These are phyloP conservation scores for Peribatodes rhomboidaria DNA, from an alignment of 2,888 invertebrate species.

Conservation along the genomic window DNA sequence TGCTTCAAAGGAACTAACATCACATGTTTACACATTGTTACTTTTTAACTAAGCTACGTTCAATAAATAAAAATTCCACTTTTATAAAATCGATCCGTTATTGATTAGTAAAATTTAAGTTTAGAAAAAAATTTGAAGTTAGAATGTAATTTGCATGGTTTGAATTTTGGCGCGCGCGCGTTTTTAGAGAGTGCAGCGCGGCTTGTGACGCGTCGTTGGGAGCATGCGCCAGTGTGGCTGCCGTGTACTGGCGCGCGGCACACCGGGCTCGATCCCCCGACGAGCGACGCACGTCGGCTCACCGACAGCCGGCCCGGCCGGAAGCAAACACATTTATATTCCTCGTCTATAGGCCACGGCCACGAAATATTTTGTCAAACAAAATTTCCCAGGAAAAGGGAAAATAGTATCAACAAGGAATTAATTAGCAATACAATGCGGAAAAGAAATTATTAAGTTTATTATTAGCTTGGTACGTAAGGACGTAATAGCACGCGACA, in stretches of 20 bases:
- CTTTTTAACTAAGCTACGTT: conserved; percentile 42
- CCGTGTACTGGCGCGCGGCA: conserved; percentile 13
- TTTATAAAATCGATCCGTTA: not conserved
- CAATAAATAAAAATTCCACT: not conserved
- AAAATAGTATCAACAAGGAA: not conserved
- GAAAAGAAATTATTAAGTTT: not conserved
- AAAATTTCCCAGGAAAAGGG: not conserved
- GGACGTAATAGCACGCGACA: not conserved
- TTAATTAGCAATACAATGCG: not conserved
- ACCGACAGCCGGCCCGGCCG: conserved; percentile 13
- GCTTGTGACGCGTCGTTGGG: conserved; percentile 17
- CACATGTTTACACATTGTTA: conserved; percentile 74
- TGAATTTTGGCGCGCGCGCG: conserved; percentile 30
- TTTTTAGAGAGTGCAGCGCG: conserved; percentile 24
- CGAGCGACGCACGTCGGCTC: too few species aligned
- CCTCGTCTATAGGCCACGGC: conserved; percentile 20
- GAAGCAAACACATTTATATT: conserved; percentile 24
- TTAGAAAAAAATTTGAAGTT: not conserved
- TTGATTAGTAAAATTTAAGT: not conserved
- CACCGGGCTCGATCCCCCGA: conserved; percentile 16
- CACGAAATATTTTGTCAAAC: not conserved
- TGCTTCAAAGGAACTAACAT: conserved; percentile 70
- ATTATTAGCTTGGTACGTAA: not conserved
- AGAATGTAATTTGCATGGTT: conserved; percentile 15
- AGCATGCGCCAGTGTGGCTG: conserved; percentile 28